Base-by-base conservation (phyloP, 1,140 invertebrate species). In the Helicorthomorpha holstii region DNA sequence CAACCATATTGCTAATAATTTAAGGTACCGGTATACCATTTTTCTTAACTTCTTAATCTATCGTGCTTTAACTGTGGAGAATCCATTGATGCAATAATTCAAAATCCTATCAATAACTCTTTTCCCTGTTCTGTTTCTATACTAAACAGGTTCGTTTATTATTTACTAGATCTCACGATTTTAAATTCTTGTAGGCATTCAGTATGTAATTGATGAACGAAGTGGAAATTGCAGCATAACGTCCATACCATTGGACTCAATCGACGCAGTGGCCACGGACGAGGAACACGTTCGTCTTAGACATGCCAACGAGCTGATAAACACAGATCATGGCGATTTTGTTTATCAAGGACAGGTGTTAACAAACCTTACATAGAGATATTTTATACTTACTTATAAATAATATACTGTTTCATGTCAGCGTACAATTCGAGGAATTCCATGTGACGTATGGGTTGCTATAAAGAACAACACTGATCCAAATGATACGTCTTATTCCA, bases 371-470 rank as follows among this genome's bases (percentile, higher is more conserved):
- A 12, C 12, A 41, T 41, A 19, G 29, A 34, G 7, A 7, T 34
- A 7, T 34, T 34, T 34, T 34, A 34, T 7, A 34, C 7, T 7
- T 7, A 34, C 7, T 34, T 34, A 34, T 34, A 34, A 34, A 34
- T 34, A 16, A 34, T 16, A 34, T 34, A 16, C 16, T 52, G 19
- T 43, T 51, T 43, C n/a, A 22, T 43, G 25, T 42, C 54, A 62
- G 60, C 46, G 60, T 26, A 34, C 34, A 34, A 50, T 62, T 1
- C 49, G 61, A 34, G 61, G 59, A 7, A 54, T 62, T 27, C 14
- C 58, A 12, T 59, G 58, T 50, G 59, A 61, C 41, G 61, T 61
- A 26, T 62, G 61, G 61, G 57, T 62, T 26, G 56, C 58, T n/a
- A 57, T 57, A 26, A 52, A 56, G 23, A 25, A 25, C 3, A 34